Evolutionary conservation across 2,797 vertebrate genomes (phyloP), one percentile per base, ranked within the genome.

Genomic region (Alcedo quadribrachys): DNA sequence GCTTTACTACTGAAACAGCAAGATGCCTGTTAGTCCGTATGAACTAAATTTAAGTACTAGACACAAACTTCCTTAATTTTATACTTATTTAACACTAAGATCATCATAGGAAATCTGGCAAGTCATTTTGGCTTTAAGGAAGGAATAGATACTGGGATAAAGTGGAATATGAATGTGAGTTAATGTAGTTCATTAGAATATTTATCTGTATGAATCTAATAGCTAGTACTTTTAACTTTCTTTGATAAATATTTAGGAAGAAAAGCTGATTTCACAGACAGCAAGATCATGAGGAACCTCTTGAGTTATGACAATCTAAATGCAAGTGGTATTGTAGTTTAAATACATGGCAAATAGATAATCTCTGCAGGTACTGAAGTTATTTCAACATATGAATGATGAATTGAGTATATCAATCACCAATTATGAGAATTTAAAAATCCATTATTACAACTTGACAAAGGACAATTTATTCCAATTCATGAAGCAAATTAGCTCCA

Each of bases 221-320:
- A 51, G 25, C 25, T 28, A 51, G 7, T 60, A 15, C 33, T 73
- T 93, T 40, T 14, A 37, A 50, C 24, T 68, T 50, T 19, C 33
- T 57, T 53, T 40, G n/a, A 78, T 28, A 28, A 57, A 68, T 17
- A 22, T 27, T 53, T 3, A 54, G 45, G 12, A 76, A 27, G 33
- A 89, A 40, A 83, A 74, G 32, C 5, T 76, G 13, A 55, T 66
- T 87, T 69, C 63, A 87, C 11, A 65, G 35, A 33, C 50, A 91
- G 58, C 32, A 69, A 66, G 21, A 40, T n/a, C 50, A 82, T 17
- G 32, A 45, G 9, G 54, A 60, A 81, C 42, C 11, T 50, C 12
- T 37, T 46, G 53, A 74, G 50, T 73, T 45, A 54, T 15, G n/a
- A n/a, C 37, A 70, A 40, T 12, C 33, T 28, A 35, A 85, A 61